Conservation (phyloP, 2,797 vertebrate genomes). For the Micropoecilia bifurca region DNA sequence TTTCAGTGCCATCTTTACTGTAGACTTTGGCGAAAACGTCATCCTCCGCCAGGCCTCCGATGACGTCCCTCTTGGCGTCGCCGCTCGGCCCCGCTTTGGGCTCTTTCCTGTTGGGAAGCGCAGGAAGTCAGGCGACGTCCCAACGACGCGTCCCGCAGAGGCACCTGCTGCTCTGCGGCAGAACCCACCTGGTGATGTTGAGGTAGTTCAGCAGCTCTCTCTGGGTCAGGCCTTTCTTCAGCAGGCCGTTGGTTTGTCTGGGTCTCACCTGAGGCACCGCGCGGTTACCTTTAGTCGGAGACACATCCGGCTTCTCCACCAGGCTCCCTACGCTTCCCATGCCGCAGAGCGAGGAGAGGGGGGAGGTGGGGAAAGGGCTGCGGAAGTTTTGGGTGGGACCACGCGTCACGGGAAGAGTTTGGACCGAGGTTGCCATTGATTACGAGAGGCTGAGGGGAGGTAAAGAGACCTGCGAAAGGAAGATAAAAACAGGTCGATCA, state of each 20-base stretch:
- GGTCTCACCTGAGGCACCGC: constrained; percentile 86
- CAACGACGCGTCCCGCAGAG: not conserved
- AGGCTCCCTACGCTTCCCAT: constrained; percentile 99
- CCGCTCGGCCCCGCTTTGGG: constrained; percentile 67
- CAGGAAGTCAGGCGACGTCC: constrained; percentile 26
- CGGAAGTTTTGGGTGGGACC: constrained; percentile 82
- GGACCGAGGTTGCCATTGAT: constrained; percentile 95
- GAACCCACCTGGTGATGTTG: constrained; percentile 86
- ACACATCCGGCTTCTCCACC: constrained; percentile 90
- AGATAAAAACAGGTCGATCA: constrained; percentile 3
- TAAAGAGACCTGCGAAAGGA: constrained; percentile 79
- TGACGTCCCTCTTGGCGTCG: constrained; percentile 77
- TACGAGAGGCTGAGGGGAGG: constrained; percentile 73
- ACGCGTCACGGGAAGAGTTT: constrained; percentile 88
- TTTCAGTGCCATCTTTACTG: constrained; percentile 85
- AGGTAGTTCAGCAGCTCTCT: constrained; percentile 95
- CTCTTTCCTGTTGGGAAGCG: constrained; percentile 83
- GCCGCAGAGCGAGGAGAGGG: constrained; percentile 77
- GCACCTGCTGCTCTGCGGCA: not conserved
- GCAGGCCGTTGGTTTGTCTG: constrained; percentile 87
- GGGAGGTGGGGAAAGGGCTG: constrained; percentile 71
- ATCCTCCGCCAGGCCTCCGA: constrained; percentile 78
- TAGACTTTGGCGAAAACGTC: constrained; percentile 87
- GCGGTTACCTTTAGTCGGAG: constrained; percentile 82
- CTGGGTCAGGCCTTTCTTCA: constrained; percentile 91